Conservation (phyloP, 2,113 vertebrate species). For the Cynopterus brachyotis region DNA sequence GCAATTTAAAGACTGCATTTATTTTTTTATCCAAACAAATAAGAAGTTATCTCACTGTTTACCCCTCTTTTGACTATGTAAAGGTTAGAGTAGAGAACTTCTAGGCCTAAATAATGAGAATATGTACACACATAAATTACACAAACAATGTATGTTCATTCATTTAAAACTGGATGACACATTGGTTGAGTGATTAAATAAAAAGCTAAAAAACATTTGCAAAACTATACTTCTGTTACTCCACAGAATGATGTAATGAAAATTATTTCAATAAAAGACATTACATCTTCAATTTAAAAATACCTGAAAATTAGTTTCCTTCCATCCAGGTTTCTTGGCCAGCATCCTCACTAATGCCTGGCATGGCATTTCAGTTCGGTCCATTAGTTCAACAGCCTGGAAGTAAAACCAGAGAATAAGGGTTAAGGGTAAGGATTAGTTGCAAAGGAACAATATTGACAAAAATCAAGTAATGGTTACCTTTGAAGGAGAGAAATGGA, state of each 20-base stretch:
- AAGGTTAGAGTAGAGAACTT: neutral
- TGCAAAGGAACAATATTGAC: neutral
- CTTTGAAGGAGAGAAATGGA: neutral
- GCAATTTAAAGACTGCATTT: neutral
- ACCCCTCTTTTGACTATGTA: neutral
- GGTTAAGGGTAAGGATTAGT: neutral
- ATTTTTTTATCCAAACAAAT: conserved; percentile 16
- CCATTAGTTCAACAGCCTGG: conserved; percentile 96
- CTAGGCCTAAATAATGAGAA: conserved; percentile 12
- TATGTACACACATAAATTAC: neutral
- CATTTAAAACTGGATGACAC: neutral
- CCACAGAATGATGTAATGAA: neutral
- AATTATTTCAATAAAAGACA: conserved; percentile 31
- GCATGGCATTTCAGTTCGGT: conserved; percentile 92
- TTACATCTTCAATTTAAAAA: conserved; percentile 27
- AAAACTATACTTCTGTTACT: neutral
- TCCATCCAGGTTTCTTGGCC: conserved; percentile 99
- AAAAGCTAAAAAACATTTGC: neutral
- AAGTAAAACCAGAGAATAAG: conserved; percentile 41
- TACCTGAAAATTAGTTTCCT: conserved; percentile 99
- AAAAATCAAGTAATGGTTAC: neutral
- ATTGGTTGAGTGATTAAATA: neutral
- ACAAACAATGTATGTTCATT: neutral
- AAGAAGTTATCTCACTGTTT: neutral
- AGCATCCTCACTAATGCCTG: conserved; percentile 97